These are phyloP conservation scores for Andrena trimmerana DNA, from an alignment of 2,888 invertebrate species.

Conservation along the genomic window DNA sequence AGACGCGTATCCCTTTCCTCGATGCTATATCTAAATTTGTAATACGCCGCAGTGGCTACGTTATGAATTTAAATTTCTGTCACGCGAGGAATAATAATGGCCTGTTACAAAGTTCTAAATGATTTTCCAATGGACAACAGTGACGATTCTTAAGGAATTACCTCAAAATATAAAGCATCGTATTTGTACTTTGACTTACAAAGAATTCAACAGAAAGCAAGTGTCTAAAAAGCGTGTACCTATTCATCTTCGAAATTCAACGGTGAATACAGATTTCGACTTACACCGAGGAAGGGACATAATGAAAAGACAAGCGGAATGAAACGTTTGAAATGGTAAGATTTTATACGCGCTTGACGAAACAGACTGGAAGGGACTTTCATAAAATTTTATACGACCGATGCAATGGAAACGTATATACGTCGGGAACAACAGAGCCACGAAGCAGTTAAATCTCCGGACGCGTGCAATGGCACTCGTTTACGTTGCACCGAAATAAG, in stretches of 20 bases:
- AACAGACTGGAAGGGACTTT: constrained; percentile 12
- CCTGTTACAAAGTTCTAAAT: background rate
- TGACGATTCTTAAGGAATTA: background rate
- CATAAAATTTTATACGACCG: constrained; percentile 34
- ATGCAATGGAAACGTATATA: constrained; percentile 16
- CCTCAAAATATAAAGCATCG: no score
- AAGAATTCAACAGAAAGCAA: no score
- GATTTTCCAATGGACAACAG: background rate
- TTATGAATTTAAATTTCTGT: constrained; percentile 10
- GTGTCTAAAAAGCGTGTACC: no score
- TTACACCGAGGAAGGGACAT: no score
- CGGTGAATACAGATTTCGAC: no score
- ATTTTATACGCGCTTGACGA: no score
- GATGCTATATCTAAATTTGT: background rate
- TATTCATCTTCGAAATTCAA: no score
- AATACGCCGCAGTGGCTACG: background rate
- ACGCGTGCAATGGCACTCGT: constrained; percentile 9
- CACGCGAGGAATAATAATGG: background rate
- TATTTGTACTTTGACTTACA: no score
- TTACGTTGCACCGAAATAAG: constrained; percentile 3
- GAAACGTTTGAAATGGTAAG: no score
- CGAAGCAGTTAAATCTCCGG: constrained; percentile 30
- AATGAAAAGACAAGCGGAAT: no score
- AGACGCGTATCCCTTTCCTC: constrained; percentile 2
- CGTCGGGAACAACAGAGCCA: constrained; percentile 23